These are phyloP conservation scores for Labeo rohita DNA, from an alignment of 2,113 vertebrate genomes.

Conservation along the genomic window DNA sequence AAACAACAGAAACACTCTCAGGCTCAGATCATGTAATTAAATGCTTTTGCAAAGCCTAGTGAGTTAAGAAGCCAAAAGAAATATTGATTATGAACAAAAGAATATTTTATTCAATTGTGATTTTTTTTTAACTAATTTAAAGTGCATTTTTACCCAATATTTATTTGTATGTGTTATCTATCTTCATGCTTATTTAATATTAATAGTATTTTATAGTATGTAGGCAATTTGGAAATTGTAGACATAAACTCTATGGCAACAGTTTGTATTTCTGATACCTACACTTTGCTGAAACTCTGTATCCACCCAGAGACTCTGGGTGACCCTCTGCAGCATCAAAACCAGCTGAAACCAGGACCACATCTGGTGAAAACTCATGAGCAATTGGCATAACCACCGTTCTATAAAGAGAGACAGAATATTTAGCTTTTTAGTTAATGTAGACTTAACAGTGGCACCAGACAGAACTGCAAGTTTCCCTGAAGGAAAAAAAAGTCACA, in stretches of 20 bases:
- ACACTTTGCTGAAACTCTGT: conserved; percentile 95
- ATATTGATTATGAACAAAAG: too few species aligned
- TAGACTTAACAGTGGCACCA: not conserved
- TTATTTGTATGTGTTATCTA: not conserved
- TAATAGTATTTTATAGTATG: not conserved
- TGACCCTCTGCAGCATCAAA: conserved; percentile 92
- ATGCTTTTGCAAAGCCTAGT: not conserved
- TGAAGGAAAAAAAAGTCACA: not conserved
- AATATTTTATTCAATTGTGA: too few species aligned
- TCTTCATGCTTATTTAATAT: not conserved
- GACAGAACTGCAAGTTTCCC: not conserved
- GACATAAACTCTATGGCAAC: not conserved
- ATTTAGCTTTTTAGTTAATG: not conserved
- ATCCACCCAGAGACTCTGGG: conserved; percentile 83
- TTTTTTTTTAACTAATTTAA: not conserved
- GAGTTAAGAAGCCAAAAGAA: not conserved
- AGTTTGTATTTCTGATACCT: conserved; percentile 43
- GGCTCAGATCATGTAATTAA: not conserved
- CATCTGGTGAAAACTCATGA: conserved; percentile 87
- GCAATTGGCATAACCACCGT: conserved; percentile 93
- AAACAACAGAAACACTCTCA: not conserved
- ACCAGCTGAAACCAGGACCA: conserved; percentile 92
- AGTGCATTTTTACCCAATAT: not conserved
- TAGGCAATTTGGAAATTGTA: not conserved
- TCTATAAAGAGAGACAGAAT: conserved; percentile 69